These are phyloP conservation scores for Eupeodes corollae DNA, from an alignment of 1,140 invertebrate species.

Conservation along the genomic window DNA sequence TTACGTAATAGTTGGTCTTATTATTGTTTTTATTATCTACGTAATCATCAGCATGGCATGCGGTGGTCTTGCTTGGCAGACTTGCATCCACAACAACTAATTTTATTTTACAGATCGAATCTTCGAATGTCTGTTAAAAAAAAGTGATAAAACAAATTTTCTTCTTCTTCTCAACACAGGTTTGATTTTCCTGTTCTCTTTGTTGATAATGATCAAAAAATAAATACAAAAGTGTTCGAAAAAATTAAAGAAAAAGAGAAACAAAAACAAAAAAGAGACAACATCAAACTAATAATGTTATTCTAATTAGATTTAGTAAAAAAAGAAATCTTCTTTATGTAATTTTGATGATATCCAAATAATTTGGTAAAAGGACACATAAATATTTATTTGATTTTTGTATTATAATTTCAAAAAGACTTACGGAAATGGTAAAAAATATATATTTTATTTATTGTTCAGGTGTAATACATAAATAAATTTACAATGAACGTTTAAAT, in stretches of 20 bases:
- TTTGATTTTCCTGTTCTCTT: constrained; percentile 23
- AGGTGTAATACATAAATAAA: too few species aligned
- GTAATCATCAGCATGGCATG: constrained; percentile 77
- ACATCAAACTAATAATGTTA: too few species aligned
- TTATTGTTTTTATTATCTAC: constrained; percentile 69
- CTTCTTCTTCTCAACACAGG: constrained; percentile 24
- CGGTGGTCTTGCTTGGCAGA: constrained; percentile 69
- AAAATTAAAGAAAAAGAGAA: background rate
- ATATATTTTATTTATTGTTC: too few species aligned
- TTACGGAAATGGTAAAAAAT: too few species aligned
- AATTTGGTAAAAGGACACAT: too few species aligned
- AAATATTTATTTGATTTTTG: too few species aligned
- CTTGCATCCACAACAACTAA: constrained; percentile 42
- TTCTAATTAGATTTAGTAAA: too few species aligned
- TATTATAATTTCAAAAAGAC: too few species aligned
- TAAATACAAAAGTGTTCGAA: background rate
- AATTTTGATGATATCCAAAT: too few species aligned
- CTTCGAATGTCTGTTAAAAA: background rate
- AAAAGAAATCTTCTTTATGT: too few species aligned
- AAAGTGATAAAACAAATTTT: background rate
- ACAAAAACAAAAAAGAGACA: too few species aligned
- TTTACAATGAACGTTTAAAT: too few species aligned
- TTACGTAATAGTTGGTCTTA: constrained; percentile 62
- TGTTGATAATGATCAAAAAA: constrained; percentile 7
- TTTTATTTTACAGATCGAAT: background rate